Evolutionary conservation across 2,113 vertebrate species (phyloP), one percentile per base, ranked within the genome.

Genomic region (Nothocercus julius): DNA sequence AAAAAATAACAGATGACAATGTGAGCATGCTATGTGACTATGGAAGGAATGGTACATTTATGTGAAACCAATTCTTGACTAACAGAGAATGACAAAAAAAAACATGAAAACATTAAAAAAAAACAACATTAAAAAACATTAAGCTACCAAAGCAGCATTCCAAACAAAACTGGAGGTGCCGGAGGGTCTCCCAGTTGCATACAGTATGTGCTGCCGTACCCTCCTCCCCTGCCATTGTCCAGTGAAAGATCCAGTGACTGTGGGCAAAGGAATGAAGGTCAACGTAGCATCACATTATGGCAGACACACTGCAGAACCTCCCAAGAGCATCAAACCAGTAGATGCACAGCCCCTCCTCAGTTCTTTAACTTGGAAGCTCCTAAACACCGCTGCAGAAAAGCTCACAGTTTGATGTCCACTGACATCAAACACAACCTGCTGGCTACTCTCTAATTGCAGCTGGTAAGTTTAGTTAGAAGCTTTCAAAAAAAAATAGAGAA

Each of bases 301-400:
- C 0, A n/a, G 38, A 51, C 1, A n/a, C 27, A 69, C 56, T 11
- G 6, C 34, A 61, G 6, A 16, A 24, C 6, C 3, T 44, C 36
- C 17, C 22, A 69, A 54, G 25, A 53, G 25, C 87, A 51, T 13
- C 69, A 79, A 47, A 72, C 47, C 32, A 38, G 36, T 19, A 85
- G 9, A 54, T 30, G 12, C 28, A 67, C 4, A 89, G 36, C 42
- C 45, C 36, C 2, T 70, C 22, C 1, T 42, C n/a, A 53, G 11
- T 40, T 69, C 30, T 70, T 63, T 59, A 47, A 7, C 21, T 36
- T 56, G 38, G 14, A 90, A 78, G 32, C 16, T 38, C 5, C 1
- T 63, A 81, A 67, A 32, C 53, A 47, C 22, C 79, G 17, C 30
- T 79, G 22, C 42, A 62, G 54, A 45, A 85, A 85, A 85, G 14